Evolutionary conservation across 2,888 invertebrate species (phyloP), one percentile per base, ranked within the genome.

Genomic region (Cephus rjabovi): DNA sequence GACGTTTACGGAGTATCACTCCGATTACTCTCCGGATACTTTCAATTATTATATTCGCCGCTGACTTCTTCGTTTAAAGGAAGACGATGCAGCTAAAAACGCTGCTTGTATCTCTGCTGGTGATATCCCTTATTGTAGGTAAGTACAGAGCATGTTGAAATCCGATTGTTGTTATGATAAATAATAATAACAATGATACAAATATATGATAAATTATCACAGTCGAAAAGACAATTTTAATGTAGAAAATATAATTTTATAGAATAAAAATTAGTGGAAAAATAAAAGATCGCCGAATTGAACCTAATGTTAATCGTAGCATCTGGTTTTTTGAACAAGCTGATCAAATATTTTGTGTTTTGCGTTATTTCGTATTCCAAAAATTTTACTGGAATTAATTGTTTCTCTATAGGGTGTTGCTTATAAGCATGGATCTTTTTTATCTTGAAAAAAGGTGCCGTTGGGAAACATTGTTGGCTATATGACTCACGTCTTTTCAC

Each of bases 101-200:
- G 23, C 30, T 75, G 34, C 15, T 78, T n/a, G 34, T 78, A 31
- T 34, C 73, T 4, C 76, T 76, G 2, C 34, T 78, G 34, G 75
- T 68, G 40, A 31, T 78, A n/a, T 70, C 56, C 31, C 73, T 78
- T 73, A n/a, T 76, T 12, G 76, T 56, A 34, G 78, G 78, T 78
- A 56, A 78, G 78, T 73, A 34, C 1, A 35, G 37, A 74, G 11
- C 12, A 34, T 34, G 6, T 9, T 2, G 56, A 0, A 9, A 6
- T 9, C 56, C 23, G 15, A 15, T 6, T 56, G 9, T 56, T 23
- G 1, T 6, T 56, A 56, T 9, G 23, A 56, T 56, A 9, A 56
- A 56, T 56, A 23, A 15, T 40, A 40, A 40, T 40, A 40, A 40
- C 23, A 23, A 56, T 2, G 4, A 56, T 23, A 56, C 3, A 12